phyloP scores from a whole-genome alignment of 1,140 invertebrate genomes.

The Panulirus ornatus region DNA sequence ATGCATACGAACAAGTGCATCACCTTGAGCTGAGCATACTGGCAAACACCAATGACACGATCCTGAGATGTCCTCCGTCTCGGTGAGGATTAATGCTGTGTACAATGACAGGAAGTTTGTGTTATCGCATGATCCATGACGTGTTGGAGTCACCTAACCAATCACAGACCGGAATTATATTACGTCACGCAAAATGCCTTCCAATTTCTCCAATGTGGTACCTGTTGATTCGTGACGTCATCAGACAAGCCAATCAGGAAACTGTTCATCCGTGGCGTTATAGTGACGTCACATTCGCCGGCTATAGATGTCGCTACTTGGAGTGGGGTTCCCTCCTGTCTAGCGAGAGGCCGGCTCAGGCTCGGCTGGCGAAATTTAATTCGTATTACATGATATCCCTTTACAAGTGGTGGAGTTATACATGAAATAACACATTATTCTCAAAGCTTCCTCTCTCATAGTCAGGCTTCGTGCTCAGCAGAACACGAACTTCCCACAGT shows the following conservation, averaged over 20 bases:
- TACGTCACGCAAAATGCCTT: conserved; percentile 19
- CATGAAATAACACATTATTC: not conserved
- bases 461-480: not conserved
- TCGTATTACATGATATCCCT: not conserved
- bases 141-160: not conserved
- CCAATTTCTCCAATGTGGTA: conserved; percentile 2
- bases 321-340: not conserved
- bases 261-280: not conserved
- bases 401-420: not conserved
- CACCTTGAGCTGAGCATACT: not conserved
- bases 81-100: not conserved
- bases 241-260: conserved; percentile 21
- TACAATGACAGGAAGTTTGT: not conserved
- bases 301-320: not conserved
- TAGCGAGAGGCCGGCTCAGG: not conserved
- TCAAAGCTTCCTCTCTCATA: not conserved
- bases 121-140: not conserved
- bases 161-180: not conserved
- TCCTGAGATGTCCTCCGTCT: not conserved
- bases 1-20: not conserved
- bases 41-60: not conserved
- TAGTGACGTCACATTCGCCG: conserved; percentile 38
- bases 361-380: not conserved
- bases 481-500: not conserved
- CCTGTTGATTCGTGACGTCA: conserved; percentile 5